Conservation (phyloP, 2,888 invertebrate genomes). For the Drosophila multiciliata region DNA sequence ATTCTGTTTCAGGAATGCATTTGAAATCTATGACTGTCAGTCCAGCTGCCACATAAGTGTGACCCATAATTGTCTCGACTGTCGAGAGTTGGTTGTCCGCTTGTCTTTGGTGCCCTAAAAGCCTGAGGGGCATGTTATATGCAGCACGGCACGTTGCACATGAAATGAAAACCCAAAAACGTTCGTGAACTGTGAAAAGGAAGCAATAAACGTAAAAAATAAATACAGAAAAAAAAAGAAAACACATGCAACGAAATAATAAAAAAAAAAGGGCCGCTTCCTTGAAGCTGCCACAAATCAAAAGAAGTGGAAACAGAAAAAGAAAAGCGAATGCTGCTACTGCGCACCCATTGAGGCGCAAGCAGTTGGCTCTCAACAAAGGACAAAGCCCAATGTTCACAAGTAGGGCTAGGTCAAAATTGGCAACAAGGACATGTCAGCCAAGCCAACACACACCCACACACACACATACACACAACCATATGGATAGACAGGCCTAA, state of each 20-base stretch:
- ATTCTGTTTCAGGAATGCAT: neutral
- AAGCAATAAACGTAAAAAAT: conserved; percentile 37
- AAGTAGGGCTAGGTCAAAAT: conserved; percentile 79
- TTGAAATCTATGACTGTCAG: conserved; percentile 6
- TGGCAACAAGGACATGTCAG: conserved; percentile 39
- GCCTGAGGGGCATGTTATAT: conserved; percentile 33
- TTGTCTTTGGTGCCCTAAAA: conserved; percentile 36
- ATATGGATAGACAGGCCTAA: neutral
- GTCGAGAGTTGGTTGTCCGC: conserved; percentile 21
- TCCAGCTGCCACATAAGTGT: conserved; percentile 25
- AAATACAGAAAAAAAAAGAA: neutral
- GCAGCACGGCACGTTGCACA: conserved; percentile 36
- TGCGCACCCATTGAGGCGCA: conserved; percentile 37
- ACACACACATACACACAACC: conserved; percentile 7
- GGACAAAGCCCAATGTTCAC: conserved; percentile 48
- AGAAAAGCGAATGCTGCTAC: conserved; percentile 24
- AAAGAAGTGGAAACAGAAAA: conserved; percentile 31
- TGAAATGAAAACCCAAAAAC: conserved; percentile 21
- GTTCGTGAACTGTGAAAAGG: conserved; percentile 30
- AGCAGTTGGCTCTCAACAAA: conserved; percentile 43
- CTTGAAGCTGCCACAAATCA: conserved; percentile 33
- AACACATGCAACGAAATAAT: neutral
- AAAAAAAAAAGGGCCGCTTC: conserved; percentile 18
- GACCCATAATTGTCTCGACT: conserved; percentile 47
- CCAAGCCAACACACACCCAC: conserved; percentile 14